Percentiles rank a stretch among this genome's conserved stretches.
Evolutionary conservation across 2,888 invertebrate species (phyloP).

Genomic region (Rhamphomyia laevipes): DNA sequence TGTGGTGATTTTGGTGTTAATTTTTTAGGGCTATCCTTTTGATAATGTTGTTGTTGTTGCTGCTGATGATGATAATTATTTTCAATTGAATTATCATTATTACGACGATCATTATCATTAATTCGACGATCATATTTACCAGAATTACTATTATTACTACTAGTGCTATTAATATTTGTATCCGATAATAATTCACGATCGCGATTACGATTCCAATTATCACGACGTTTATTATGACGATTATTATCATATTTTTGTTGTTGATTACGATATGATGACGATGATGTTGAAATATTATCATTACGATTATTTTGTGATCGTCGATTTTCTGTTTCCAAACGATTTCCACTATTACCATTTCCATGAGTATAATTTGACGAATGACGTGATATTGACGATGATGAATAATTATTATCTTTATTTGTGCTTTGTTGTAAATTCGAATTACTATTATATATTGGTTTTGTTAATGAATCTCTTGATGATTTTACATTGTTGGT

Average conservation of each 20-base stretch:
- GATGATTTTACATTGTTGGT: too few species aligned
- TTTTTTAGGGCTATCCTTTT: slow-evolving; percentile 26
- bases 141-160: background rate
- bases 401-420: too few species aligned
- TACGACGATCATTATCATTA: slow-evolving; percentile 25
- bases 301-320: slow-evolving; percentile 16
- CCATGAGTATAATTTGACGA: background rate
- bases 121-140: background rate
- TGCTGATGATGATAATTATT: slow-evolving; percentile 26
- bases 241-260: slow-evolving; percentile 33
- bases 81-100: slow-evolving; percentile 26
- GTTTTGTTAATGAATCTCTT: too few species aligned
- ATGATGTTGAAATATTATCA: slow-evolving; percentile 3
- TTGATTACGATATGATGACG: slow-evolving; percentile 5
- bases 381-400: background rate
- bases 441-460: too few species aligned
- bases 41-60: slow-evolving; percentile 16
- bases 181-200: slow-evolving; percentile 21
- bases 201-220: slow-evolving; percentile 34
- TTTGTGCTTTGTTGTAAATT: too few species aligned
- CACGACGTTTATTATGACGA: slow-evolving; percentile 31
- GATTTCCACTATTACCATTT: background rate
- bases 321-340: slow-evolving; percentile 11
- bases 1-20: too few species aligned
- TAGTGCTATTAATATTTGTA: background rate